These are phyloP conservation scores for Gadus macrocephalus DNA, from an alignment of 2,113 vertebrate species.

Conservation along the genomic window DNA sequence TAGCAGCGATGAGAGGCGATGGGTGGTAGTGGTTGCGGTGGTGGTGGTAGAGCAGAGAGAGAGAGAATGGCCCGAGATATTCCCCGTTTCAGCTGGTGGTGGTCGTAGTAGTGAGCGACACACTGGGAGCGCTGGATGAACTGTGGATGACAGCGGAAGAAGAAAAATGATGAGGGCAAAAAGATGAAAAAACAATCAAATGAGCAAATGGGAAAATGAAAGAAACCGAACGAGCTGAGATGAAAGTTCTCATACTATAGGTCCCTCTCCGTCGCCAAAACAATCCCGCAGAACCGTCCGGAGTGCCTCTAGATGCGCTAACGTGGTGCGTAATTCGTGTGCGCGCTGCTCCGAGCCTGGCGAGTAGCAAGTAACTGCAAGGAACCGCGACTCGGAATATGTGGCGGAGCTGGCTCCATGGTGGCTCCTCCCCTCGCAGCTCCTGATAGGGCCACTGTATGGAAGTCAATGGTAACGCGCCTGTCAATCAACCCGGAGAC, in stretches of 20 bases:
- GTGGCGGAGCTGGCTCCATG: slow-evolving; percentile 50
- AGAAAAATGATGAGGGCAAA: slow-evolving; percentile 51
- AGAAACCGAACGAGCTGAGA: slow-evolving; percentile 56
- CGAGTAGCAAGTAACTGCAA: slow-evolving; percentile 67
- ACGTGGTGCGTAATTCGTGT: slow-evolving; percentile 25
- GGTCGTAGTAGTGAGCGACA: slow-evolving; percentile 14
- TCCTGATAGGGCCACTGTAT: slow-evolving; percentile 63
- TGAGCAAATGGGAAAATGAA: slow-evolving; percentile 53
- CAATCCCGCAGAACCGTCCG: slow-evolving; percentile 44
- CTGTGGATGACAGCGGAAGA: no score
- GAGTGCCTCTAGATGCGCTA: no score
- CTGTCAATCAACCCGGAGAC: slow-evolving; percentile 67
- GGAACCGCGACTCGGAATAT: slow-evolving; percentile 58
- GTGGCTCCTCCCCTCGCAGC: slow-evolving; percentile 56
- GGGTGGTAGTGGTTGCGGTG: background rate
- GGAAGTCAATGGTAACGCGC: slow-evolving; percentile 34
- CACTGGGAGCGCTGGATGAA: no score
- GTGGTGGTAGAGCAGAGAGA: background rate
- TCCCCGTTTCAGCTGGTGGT: slow-evolving; percentile 12
- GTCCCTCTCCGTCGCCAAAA: no score
- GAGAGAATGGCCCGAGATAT: slow-evolving; percentile 8
- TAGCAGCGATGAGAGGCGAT: slow-evolving; percentile 21
- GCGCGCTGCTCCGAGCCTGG: slow-evolving; percentile 51
- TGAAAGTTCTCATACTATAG: slow-evolving; percentile 67
- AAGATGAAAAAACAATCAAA: slow-evolving; percentile 41